Conservation (phyloP, 2,888 invertebrate genomes). For the Dusona sp. region DNA sequence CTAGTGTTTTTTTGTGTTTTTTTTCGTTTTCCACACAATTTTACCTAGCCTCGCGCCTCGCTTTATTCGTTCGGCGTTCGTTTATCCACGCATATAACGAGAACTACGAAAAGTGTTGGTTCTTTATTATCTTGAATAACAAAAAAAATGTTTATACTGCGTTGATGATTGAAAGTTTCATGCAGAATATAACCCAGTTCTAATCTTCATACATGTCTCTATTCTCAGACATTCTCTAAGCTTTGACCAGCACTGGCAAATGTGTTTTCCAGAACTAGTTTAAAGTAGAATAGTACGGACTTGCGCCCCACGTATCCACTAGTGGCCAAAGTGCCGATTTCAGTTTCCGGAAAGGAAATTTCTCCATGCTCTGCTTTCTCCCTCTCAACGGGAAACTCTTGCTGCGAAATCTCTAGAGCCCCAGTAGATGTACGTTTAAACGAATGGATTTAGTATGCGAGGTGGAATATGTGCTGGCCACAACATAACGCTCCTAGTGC, state of each 20-base stretch:
- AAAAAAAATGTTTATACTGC: background rate
- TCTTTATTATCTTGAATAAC: background rate
- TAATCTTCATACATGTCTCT: background rate
- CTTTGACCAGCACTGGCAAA: slow-evolving; percentile 13
- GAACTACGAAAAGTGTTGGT: background rate
- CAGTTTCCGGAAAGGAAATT: slow-evolving; percentile 55
- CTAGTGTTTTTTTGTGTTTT: background rate
- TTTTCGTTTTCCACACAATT: slow-evolving; percentile 5
- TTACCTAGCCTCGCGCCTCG: slow-evolving; percentile 6
- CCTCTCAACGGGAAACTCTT: slow-evolving; percentile 16
- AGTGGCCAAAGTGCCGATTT: slow-evolving; percentile 57
- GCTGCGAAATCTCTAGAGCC: slow-evolving; percentile 4
- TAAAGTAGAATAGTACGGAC: slow-evolving; percentile 31
- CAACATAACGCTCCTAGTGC: slow-evolving; percentile 18
- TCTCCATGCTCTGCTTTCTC: slow-evolving; percentile 7
- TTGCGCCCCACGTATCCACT: background rate
- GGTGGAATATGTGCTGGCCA: slow-evolving; percentile 29
- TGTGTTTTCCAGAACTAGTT: slow-evolving; percentile 37
- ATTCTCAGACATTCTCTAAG: background rate
- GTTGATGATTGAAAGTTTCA: background rate
- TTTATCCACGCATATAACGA: background rate
- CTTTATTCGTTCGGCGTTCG: background rate
- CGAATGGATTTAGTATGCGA: slow-evolving; percentile 40
- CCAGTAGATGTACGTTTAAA: background rate
- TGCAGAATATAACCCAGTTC: background rate